Conservation (phyloP, 2,888 invertebrate species). For the Erebia ligea region DNA sequence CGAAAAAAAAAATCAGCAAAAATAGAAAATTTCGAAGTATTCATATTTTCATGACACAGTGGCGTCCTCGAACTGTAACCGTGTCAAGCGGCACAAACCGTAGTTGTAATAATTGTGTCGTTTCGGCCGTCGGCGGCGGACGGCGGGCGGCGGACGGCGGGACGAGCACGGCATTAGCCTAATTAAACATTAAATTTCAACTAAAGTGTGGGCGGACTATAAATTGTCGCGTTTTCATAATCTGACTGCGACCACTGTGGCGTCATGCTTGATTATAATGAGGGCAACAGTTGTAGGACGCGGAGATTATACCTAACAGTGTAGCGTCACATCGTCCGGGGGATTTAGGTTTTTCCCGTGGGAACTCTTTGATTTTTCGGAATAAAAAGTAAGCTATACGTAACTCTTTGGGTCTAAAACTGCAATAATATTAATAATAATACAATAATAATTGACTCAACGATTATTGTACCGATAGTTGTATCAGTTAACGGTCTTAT, state of each 20-base stretch:
- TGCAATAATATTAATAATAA: too few species aligned
- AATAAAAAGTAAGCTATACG: too few species aligned
- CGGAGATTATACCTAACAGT: background rate
- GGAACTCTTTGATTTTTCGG: too few species aligned
- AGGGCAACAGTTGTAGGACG: background rate
- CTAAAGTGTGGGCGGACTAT: background rate
- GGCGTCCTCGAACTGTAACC: background rate
- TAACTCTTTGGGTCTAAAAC: too few species aligned
- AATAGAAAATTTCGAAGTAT: background rate
- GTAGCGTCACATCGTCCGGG: too few species aligned
- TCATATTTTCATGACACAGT: background rate
- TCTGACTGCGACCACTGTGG: background rate
- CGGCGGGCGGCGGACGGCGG: background rate
- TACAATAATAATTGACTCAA: too few species aligned
- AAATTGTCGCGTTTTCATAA: background rate
- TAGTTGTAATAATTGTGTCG: background rate
- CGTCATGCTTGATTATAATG: background rate
- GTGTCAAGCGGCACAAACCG: background rate
- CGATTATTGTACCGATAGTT: too few species aligned
- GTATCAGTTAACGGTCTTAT: too few species aligned
- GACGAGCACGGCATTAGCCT: background rate
- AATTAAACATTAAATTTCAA: slow-evolving; percentile 1
- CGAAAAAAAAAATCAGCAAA: background rate
- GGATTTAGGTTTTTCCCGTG: too few species aligned
- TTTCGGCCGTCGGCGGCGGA: background rate